A percentile compares a stretch with the other conserved stretches of the same genome.
phyloP scores from a whole-genome alignment of 2,888 invertebrate species.

The Heliothis peltigera region DNA sequence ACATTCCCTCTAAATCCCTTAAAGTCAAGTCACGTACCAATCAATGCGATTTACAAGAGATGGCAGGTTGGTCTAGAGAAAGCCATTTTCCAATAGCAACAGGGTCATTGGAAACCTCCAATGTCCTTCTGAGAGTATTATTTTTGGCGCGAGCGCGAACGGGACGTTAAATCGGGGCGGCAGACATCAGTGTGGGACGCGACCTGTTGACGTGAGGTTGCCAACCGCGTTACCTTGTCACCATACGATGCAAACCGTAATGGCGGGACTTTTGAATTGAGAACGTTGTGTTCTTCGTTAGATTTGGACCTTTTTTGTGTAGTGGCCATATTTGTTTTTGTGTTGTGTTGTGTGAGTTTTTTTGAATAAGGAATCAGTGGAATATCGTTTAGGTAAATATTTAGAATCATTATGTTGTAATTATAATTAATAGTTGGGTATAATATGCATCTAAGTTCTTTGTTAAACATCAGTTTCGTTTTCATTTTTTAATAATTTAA shows the following conservation, averaged over 20 bases:
- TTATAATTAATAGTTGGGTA: too few species aligned
- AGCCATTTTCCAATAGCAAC: conserved; percentile 86
- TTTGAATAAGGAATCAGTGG: conserved; percentile 33
- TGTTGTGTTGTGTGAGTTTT: conserved; percentile 45
- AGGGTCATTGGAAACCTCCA: conserved; percentile 81
- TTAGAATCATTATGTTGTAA: too few species aligned
- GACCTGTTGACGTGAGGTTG: conserved; percentile 88
- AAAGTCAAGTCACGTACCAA: conserved; percentile 61
- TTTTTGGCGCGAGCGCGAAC: conserved; percentile 88
- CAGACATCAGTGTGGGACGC: conserved; percentile 82
- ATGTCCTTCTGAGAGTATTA: conserved; percentile 85
- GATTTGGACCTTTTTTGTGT: conserved; percentile 23
- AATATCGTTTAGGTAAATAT: conserved; percentile 22
- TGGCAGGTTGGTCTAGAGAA: conserved; percentile 76
- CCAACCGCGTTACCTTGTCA: conserved; percentile 68
- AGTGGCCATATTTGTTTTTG: conserved; percentile 15
- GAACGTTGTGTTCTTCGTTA: conserved; percentile 56
- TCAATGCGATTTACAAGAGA: conserved; percentile 68
- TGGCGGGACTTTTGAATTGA: conserved; percentile 76
- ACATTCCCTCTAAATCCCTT: conserved; percentile 7
- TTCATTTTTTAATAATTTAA: too few species aligned
- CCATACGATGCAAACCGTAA: conserved; percentile 49
- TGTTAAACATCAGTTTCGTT: too few species aligned
- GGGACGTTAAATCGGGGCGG: conserved; percentile 73
- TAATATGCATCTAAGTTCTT: not conserved